Conservation (phyloP, 1,140 invertebrate genomes). For the Latrodectus geometricus region DNA sequence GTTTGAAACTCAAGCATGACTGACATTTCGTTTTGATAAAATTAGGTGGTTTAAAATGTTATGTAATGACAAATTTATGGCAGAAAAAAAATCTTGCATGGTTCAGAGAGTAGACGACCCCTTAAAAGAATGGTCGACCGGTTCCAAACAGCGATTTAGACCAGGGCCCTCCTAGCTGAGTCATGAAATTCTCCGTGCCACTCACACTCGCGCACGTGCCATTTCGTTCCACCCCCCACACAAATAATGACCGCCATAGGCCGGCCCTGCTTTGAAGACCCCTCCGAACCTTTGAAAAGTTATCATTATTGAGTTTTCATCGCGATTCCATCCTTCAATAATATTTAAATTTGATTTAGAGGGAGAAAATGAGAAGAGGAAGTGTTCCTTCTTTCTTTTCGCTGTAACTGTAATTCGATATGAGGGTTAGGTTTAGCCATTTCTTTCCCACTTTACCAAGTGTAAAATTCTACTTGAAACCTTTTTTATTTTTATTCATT, state of each 20-base stretch:
- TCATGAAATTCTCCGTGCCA: not conserved
- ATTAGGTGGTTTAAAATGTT: no score
- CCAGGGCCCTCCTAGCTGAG: not conserved
- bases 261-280: not conserved
- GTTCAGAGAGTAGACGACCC: not conserved
- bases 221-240: not conserved
- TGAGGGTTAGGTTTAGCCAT: not conserved
- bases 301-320: constrained; percentile 2
- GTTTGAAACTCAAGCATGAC: no score
- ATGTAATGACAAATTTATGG: no score
- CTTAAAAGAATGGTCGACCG: not conserved
- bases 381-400: not conserved
- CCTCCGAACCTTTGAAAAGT: not conserved
- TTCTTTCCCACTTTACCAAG: not conserved
- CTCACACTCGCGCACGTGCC: not conserved
- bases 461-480: not conserved
- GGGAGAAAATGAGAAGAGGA: not conserved
- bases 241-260: not conserved
- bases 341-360: not conserved
- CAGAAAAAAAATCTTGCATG: not conserved
- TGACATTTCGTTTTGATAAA: no score
- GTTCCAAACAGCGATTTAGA: not conserved
- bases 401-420: not conserved
- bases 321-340: not conserved
- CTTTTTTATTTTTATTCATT: not conserved